phyloP scores from a whole-genome alignment of 2,888 invertebrate species.

The Malachius bipustulatus region DNA sequence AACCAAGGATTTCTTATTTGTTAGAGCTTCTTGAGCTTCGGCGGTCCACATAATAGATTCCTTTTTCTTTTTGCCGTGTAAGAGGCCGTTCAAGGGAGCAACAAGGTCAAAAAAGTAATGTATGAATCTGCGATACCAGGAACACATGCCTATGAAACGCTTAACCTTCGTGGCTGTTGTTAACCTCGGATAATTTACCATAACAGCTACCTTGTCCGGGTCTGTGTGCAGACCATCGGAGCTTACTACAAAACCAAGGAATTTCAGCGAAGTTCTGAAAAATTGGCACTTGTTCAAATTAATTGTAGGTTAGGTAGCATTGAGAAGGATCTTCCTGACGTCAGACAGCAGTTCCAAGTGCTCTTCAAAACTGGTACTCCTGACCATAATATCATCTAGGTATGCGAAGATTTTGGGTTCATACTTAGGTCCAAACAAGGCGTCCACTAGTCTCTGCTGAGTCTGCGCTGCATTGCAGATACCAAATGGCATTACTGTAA shows the following conservation, averaged over 20 bases:
- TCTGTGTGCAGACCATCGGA: constrained; percentile 19
- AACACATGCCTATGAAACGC: constrained; percentile 22
- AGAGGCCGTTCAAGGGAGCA: constrained; percentile 19
- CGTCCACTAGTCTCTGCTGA: constrained; percentile 20
- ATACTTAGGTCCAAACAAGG: constrained; percentile 17
- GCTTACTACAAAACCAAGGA: constrained; percentile 23
- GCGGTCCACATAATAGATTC: constrained; percentile 17
- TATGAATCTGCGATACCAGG: constrained; percentile 23
- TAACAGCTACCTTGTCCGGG: constrained; percentile 22
- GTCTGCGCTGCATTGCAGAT: constrained; percentile 19
- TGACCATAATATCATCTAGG: constrained; percentile 21
- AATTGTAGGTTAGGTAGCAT: constrained; percentile 19
- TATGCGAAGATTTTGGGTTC: constrained; percentile 14
- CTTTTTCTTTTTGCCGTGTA: constrained; percentile 19
- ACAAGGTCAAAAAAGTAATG: constrained; percentile 19
- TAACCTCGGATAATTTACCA: constrained; percentile 21
- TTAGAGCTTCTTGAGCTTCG: too few relatives aligned
- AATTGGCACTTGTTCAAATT: constrained; percentile 22
- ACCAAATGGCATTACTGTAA: constrained; percentile 16
- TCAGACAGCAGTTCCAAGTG: constrained; percentile 17
- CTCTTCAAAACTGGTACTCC: constrained; percentile 16
- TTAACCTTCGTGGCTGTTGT: constrained; percentile 21
- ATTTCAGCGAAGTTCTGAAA: constrained; percentile 19
- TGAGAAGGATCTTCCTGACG: constrained; percentile 14
- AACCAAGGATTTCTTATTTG: too few relatives aligned